phyloP scores from a whole-genome alignment of 2,888 invertebrate genomes.

The Hypomecis atomaria region DNA sequence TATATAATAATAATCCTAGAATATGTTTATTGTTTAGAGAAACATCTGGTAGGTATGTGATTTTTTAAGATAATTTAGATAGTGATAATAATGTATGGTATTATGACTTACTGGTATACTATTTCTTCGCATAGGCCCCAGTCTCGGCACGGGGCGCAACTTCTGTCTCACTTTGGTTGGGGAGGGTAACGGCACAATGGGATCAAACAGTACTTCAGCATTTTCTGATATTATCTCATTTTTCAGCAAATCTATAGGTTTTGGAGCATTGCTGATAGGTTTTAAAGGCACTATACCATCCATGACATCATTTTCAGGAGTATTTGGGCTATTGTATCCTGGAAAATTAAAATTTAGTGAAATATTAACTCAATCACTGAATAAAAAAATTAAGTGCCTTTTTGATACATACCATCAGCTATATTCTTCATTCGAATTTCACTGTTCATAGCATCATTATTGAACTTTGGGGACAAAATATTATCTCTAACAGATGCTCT shows the following conservation, averaged over 20 bases:
- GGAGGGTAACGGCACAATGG: constrained; percentile 81
- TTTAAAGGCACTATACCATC: constrained; percentile 77
- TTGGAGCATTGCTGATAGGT: constrained; percentile 55
- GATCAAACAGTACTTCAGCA: constrained; percentile 78
- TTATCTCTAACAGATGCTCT: constrained; percentile 9
- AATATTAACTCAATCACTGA: not conserved
- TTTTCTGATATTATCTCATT: constrained; percentile 78
- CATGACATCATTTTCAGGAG: constrained; percentile 69
- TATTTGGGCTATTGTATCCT: constrained; percentile 69
- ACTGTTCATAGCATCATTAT: not conserved
- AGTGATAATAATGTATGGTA: too few relatives aligned
- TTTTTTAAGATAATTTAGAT: too few relatives aligned
- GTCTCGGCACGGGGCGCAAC: constrained; percentile 87
- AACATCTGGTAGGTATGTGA: too few relatives aligned
- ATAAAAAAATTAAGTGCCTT: not conserved
- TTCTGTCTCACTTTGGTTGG: constrained; percentile 87
- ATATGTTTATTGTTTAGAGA: too few relatives aligned
- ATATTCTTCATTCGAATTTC: constrained; percentile 40
- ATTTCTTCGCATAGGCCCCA: constrained; percentile 86
- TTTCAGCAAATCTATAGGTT: constrained; percentile 70
- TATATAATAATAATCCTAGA: too few relatives aligned
- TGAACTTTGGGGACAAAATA: not conserved
- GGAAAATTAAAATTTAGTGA: constrained; percentile 28
- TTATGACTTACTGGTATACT: constrained; percentile 80
- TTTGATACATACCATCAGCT: constrained; percentile 59